These are phyloP conservation scores for Ursus arctos DNA, from an alignment of 2,113 vertebrate genomes.

Conservation along the genomic window DNA sequence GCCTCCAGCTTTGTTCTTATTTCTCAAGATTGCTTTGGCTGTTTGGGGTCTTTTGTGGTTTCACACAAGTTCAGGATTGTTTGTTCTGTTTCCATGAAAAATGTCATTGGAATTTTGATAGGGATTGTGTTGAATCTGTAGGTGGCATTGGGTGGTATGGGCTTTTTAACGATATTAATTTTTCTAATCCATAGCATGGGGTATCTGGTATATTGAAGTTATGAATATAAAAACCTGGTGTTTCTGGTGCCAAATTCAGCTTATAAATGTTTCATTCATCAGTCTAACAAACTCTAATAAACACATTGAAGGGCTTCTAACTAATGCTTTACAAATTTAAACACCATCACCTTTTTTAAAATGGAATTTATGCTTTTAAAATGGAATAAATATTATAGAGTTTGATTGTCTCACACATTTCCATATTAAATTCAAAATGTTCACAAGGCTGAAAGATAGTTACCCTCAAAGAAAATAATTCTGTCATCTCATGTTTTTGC, in stretches of 20 bases:
- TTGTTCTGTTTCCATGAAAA: constrained; percentile 38
- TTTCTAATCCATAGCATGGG: not conserved
- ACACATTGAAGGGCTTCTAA: not conserved
- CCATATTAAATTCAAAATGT: constrained; percentile 6
- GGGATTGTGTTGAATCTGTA: not conserved
- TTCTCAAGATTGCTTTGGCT: constrained; percentile 7
- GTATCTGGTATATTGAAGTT: not conserved
- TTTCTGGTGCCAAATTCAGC: not conserved
- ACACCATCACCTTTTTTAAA: constrained; percentile 9
- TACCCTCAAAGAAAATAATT: constrained; percentile 1
- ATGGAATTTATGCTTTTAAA: not conserved
- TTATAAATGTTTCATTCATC: not conserved
- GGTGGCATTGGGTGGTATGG: not conserved
- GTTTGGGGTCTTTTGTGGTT: not conserved
- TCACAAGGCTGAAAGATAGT: not conserved
- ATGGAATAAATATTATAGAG: not conserved
- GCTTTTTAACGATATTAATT: not conserved
- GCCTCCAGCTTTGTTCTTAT: not conserved
- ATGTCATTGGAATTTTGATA: not conserved
- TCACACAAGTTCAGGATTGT: not conserved
- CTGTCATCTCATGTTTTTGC: not conserved
- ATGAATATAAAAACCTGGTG: not conserved
- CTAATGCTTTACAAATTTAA: constrained; percentile 45
- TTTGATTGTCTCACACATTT: constrained; percentile 3
- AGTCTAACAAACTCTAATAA: constrained; percentile 9